These are phyloP conservation scores for Cephonodes hylas DNA, from an alignment of 2,888 invertebrate genomes.

Conservation along the genomic window DNA sequence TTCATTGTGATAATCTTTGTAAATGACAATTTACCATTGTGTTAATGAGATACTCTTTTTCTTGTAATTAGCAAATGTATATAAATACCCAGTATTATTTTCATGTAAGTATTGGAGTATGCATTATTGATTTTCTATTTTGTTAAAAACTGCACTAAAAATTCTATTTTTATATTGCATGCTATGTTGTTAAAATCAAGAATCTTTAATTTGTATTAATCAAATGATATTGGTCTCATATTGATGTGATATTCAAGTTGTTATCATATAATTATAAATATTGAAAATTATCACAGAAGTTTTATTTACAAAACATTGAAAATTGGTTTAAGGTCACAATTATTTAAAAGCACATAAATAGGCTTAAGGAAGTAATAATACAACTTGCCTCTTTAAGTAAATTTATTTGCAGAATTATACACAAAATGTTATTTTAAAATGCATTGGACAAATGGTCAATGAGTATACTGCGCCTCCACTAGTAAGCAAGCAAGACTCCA, in stretches of 20 bases:
- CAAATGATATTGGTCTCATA: conserved; percentile 63
- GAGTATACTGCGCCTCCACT: conserved; percentile 59
- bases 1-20: background rate
- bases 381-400: conserved; percentile 20
- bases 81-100: conserved; percentile 14
- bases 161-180: conserved; percentile 28
- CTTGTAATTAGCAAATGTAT: background rate
- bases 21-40: background rate
- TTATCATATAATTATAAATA: conserved; percentile 18
- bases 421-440: conserved; percentile 47
- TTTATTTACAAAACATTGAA: background rate
- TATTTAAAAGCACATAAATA: too few relatives aligned
- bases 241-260: conserved; percentile 56
- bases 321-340: background rate
- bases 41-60: background rate
- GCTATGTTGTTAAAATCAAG: conserved; percentile 1
- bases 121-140: conserved; percentile 25
- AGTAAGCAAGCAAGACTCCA: conserved; percentile 66
- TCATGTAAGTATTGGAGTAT: conserved; percentile 6
- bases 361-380: background rate
- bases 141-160: conserved; percentile 21
- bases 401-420: conserved; percentile 50
- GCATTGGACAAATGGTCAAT: conserved; percentile 66
- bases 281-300: background rate
- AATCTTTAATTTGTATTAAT: conserved; percentile 25